A percentile compares a stretch with the other conserved stretches of the same genome.
Evolutionary conservation across 2,113 vertebrate species (phyloP).

Genomic region (Passer domesticus): DNA sequence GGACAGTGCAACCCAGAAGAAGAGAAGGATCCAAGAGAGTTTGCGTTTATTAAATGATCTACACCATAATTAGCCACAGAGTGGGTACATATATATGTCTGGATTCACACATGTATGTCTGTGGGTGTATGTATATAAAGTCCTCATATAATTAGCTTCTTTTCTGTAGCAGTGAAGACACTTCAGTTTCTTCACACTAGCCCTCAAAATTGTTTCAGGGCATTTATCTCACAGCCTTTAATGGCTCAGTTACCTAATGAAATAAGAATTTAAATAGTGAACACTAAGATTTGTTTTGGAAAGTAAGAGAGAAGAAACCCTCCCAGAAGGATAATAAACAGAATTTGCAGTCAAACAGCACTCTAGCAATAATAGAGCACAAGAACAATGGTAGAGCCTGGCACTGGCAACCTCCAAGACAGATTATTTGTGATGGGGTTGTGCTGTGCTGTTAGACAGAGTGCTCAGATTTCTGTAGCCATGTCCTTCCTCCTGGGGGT

Average conservation of each 20-base stretch:
- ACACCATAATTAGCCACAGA: background rate
- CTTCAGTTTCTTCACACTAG: background rate
- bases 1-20: background rate
- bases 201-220: background rate
- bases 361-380: background rate
- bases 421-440: background rate
- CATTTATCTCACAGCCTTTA: background rate
- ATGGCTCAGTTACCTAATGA: background rate
- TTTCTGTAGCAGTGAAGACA: background rate
- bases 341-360: background rate
- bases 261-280: background rate
- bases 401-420: background rate
- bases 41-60: background rate
- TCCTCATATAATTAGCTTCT: background rate
- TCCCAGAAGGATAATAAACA: background rate
- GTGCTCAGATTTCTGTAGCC: background rate
- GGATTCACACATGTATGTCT: background rate
- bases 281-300: background rate
- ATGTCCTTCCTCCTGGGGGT: background rate
- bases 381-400: background rate
- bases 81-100: background rate
- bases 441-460: background rate
- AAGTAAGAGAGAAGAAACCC: background rate
- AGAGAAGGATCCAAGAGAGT: background rate
- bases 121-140: background rate